A percentile compares a stretch with the other conserved stretches of the same genome.
phyloP scores from a whole-genome alignment of 2,888 invertebrate species.

The Coremacera marginata region DNA sequence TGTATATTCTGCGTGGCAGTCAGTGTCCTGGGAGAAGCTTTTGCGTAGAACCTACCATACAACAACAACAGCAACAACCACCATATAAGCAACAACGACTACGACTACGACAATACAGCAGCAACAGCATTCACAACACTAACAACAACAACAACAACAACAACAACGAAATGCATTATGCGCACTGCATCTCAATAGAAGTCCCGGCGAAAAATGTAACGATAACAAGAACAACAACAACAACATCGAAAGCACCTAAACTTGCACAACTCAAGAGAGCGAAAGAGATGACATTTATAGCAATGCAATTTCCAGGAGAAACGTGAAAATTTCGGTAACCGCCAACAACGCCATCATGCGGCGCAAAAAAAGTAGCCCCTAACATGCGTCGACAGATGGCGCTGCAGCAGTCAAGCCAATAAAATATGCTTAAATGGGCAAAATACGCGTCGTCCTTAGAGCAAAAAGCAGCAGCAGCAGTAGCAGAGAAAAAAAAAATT shows the following conservation, averaged over 20 bases:
- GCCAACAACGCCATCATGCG: slow-evolving; percentile 37
- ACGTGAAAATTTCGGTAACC: slow-evolving; percentile 52
- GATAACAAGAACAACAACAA: slow-evolving; percentile 18
- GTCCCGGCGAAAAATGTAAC: slow-evolving; percentile 30
- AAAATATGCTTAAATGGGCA: neutral
- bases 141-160: neutral
- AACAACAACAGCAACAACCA: neutral
- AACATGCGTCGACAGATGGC: slow-evolving; percentile 40
- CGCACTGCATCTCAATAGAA: slow-evolving; percentile 41
- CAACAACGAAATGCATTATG: slow-evolving; percentile 29
- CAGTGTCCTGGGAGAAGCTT: slow-evolving; percentile 26
- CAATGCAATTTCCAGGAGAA: neutral
- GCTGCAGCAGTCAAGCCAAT: neutral
- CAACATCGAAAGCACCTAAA: neutral
- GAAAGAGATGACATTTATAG: slow-evolving; percentile 26
- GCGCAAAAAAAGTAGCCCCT: slow-evolving; percentile 1
- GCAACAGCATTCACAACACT: neutral
- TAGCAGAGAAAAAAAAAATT: too few species aligned
- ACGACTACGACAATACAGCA: slow-evolving; percentile 1
- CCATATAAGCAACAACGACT: neutral
- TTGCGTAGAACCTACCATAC: slow-evolving; percentile 20
- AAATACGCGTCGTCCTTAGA: neutral
- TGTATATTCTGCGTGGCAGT: neutral
- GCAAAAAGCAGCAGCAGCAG: neutral
- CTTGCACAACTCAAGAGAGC: neutral